A percentile compares a stretch with the other conserved stretches of the same genome.
These are phyloP conservation scores for Melipona bicolor DNA, from an alignment of 2,888 invertebrate genomes.

Conservation along the genomic window DNA sequence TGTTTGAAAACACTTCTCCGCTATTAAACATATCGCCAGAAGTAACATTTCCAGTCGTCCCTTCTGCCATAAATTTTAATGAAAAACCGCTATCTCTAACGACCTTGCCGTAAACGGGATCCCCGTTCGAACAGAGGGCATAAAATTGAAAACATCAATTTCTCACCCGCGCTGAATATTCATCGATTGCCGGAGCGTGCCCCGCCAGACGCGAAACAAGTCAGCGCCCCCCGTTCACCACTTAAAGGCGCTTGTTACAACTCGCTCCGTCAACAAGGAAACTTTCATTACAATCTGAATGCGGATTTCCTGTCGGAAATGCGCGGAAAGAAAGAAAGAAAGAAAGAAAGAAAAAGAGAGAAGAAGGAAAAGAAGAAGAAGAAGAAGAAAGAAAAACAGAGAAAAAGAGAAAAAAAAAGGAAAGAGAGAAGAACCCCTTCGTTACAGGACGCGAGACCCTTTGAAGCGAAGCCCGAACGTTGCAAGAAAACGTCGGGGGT, in stretches of 20 bases:
- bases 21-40: background rate
- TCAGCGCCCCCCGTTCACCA: background rate
- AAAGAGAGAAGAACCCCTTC: background rate
- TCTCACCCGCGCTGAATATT: background rate
- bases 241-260: slow-evolving; percentile 13
- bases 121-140: background rate
- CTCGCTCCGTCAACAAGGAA: slow-evolving; percentile 1
- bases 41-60: background rate
- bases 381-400: too few relatives aligned
- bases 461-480: slow-evolving; percentile 56
- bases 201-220: background rate
- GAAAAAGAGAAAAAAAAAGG: background rate
- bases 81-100: background rate
- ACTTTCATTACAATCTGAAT: slow-evolving; percentile 29
- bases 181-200: background rate
- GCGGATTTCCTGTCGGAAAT: slow-evolving; percentile 15
- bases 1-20: background rate
- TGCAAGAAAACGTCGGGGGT: slow-evolving; percentile 41
- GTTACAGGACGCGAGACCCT: slow-evolving; percentile 39
- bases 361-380: too few relatives aligned
- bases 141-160: background rate
- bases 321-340: background rate
- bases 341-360: background rate
- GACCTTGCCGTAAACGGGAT: too few relatives aligned
- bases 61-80: background rate